Conservation (phyloP, 2,113 vertebrate genomes). For the Apeltes quadracus region DNA sequence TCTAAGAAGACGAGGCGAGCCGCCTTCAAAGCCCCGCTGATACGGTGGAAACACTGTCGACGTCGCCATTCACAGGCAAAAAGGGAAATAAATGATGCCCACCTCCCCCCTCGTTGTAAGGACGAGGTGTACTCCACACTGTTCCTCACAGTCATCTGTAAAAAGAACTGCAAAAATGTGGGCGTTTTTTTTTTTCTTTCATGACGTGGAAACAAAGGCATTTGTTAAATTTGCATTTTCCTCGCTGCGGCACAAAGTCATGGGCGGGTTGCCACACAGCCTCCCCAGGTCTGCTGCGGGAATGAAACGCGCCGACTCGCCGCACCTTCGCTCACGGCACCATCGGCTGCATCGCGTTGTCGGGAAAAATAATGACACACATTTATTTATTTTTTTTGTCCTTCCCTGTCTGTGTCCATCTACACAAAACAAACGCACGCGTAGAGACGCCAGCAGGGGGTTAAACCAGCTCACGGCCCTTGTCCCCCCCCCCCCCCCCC, state of each 20-base stretch:
- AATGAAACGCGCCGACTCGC: slow-evolving; percentile 15
- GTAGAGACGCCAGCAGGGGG: slow-evolving; percentile 38
- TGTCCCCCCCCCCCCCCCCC: background rate
- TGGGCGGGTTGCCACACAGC: slow-evolving; percentile 6
- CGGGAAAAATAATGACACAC: slow-evolving; percentile 47
- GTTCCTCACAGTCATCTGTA: slow-evolving; percentile 21
- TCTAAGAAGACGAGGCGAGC: slow-evolving; percentile 75
- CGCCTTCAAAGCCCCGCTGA: slow-evolving; percentile 72
- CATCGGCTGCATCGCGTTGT: slow-evolving; percentile 34
- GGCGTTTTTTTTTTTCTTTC: too few relatives aligned
- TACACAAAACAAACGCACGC: slow-evolving; percentile 28
- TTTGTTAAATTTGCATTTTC: slow-evolving; percentile 24
- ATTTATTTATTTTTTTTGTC: too few relatives aligned
- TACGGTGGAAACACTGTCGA: slow-evolving; percentile 68
- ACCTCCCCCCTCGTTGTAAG: slow-evolving; percentile 14
- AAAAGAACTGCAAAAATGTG: slow-evolving; percentile 5
- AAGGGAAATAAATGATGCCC: slow-evolving; percentile 58
- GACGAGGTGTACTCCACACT: slow-evolving; percentile 11
- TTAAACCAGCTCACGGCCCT: slow-evolving; percentile 58
- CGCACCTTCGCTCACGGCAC: slow-evolving; percentile 18
- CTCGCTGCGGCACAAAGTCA: slow-evolving; percentile 1
- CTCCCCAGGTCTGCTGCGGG: slow-evolving; percentile 12
- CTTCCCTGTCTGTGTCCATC: slow-evolving; percentile 33
- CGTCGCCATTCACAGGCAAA: slow-evolving; percentile 67
- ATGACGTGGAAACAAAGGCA: slow-evolving; percentile 11